phyloP scores from a whole-genome alignment of 35 echinoderm and acorn worm genomes.

The Hemicentrotus pulcherrimus region DNA sequence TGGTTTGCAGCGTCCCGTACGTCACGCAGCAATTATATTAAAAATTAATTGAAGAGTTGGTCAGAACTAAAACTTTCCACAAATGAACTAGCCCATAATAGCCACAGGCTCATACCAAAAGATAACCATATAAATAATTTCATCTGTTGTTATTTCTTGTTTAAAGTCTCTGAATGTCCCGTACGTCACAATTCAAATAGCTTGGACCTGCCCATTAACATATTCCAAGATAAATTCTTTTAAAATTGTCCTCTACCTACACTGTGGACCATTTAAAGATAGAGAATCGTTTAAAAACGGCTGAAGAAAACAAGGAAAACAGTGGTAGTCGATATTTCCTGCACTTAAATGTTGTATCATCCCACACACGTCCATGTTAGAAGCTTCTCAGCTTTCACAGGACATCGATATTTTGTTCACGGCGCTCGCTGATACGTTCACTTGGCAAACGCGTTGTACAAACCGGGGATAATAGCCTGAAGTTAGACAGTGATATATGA shows the following conservation, averaged over 20 bases:
- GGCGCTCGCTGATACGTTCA: neutral
- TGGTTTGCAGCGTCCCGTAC: no score
- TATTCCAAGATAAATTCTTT: no score
- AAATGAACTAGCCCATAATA: no score
- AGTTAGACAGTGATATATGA: conserved; percentile 12
- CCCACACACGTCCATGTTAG: neutral
- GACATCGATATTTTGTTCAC: conserved; percentile 1
- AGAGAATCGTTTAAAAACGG: neutral
- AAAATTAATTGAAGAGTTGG: no score
- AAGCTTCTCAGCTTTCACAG: neutral
- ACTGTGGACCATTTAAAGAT: neutral
- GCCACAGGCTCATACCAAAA: no score
- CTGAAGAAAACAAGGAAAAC: neutral
- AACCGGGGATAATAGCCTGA: neutral
- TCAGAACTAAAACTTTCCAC: no score
- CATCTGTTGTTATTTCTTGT: no score
- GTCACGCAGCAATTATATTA: no score
- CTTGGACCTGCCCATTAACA: no score
- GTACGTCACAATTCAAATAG: no score
- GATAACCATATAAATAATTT: no score
- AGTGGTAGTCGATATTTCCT: neutral
- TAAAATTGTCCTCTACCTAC: neutral
- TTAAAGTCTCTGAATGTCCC: no score
- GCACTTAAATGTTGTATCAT: neutral
- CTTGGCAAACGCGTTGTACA: neutral